A percentile compares a stretch with the other conserved stretches of the same genome.
Conservation (phyloP, 1,140 invertebrate species). For the Maniola jurtina region DNA sequence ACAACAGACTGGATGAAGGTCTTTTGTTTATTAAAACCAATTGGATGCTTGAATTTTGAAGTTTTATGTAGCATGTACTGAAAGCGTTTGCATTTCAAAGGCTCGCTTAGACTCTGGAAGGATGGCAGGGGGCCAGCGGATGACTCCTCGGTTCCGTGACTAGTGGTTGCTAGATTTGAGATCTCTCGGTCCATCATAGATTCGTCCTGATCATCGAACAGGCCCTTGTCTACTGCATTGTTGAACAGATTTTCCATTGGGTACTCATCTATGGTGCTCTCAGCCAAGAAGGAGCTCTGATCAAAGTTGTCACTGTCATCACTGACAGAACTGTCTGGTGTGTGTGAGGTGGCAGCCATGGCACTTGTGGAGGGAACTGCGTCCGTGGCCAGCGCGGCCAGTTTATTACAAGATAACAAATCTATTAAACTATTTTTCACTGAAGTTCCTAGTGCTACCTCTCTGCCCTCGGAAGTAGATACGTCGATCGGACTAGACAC, state of each 20-base stretch:
- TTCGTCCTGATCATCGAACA: conserved; percentile 69
- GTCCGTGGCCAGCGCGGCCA: conserved; percentile 47
- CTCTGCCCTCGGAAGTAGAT: conserved; percentile 54
- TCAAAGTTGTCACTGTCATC: conserved; percentile 72
- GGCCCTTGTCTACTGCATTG: conserved; percentile 70
- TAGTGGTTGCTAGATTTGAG: conserved; percentile 69
- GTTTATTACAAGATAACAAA: conserved; percentile 63
- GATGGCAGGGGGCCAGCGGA: conserved; percentile 58
- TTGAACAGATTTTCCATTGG: conserved; percentile 74
- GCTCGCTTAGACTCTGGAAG: conserved; percentile 73
- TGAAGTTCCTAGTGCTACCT: conserved; percentile 50
- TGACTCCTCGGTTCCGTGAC: conserved; percentile 61
- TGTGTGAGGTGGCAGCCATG: conserved; percentile 54
- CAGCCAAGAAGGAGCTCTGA: conserved; percentile 69
- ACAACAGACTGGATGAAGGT: conserved; percentile 76
- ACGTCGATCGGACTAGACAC: conserved; percentile 80
- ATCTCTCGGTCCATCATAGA: conserved; percentile 74
- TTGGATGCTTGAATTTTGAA: conserved; percentile 75
- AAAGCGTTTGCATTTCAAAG: conserved; percentile 73
- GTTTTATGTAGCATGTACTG: conserved; percentile 78
- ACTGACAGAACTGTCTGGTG: conserved; percentile 62
- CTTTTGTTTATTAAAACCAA: conserved; percentile 74
- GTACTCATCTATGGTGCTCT: conserved; percentile 74
- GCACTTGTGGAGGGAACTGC: conserved; percentile 56
- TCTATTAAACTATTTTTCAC: conserved; percentile 71